Conservation (phyloP, 2,888 invertebrate species). For the Caenorhabditis becei region DNA sequence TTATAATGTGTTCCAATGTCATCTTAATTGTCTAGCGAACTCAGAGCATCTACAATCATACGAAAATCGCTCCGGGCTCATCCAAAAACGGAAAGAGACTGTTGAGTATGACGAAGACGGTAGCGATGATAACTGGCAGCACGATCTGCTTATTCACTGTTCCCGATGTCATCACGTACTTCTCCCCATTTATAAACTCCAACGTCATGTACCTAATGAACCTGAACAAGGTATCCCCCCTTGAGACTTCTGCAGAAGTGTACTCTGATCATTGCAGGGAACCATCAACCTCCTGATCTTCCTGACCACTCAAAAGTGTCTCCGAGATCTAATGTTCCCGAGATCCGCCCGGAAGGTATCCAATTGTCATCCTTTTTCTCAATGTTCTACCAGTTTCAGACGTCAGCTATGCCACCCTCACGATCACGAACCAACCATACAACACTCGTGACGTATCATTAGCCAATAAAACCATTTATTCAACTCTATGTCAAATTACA, state of each 20-base stretch:
- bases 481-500: background rate
- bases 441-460: conserved; percentile 16
- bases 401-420: conserved; percentile 45
- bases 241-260: background rate
- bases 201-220: conserved; percentile 70
- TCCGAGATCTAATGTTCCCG: conserved; percentile 63
- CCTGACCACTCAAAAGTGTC: conserved; percentile 63
- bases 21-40: conserved; percentile 28
- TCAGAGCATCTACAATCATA: conserved; percentile 56
- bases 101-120: conserved; percentile 62
- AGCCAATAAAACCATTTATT: background rate
- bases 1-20: background rate
- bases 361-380: background rate
- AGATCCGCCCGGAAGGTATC: conserved; percentile 14
- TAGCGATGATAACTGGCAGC: conserved; percentile 65
- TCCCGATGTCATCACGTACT: conserved; percentile 62
- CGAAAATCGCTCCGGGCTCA: conserved; percentile 47
- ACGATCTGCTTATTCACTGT: conserved; percentile 65
- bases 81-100: conserved; percentile 44
- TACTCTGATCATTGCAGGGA: conserved; percentile 54
- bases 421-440: conserved; percentile 44
- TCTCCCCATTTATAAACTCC: conserved; percentile 59
- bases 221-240: conserved; percentile 64
- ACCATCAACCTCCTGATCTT: conserved; percentile 65
- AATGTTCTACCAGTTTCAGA: conserved; percentile 36